These are phyloP conservation scores for Alouatta palliata DNA, from an alignment of 2,113 vertebrate genomes.

Conservation along the genomic window DNA sequence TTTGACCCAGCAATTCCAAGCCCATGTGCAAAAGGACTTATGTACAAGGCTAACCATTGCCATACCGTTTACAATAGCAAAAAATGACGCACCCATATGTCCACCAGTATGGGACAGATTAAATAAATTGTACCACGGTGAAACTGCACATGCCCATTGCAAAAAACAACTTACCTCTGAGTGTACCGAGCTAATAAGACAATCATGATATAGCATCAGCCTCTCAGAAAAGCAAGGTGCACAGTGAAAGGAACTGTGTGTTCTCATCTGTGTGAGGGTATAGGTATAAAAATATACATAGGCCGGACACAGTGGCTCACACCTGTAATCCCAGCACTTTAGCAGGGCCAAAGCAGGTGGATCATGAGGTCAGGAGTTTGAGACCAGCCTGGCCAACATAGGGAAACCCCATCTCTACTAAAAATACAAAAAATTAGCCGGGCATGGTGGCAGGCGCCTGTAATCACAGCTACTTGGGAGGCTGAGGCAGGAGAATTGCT, in stretches of 20 bases:
- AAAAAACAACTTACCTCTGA: background rate
- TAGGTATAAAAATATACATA: background rate
- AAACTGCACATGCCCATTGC: background rate
- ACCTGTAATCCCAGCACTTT: too few relatives aligned
- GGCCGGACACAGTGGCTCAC: too few relatives aligned
- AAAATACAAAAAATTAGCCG: too few relatives aligned
- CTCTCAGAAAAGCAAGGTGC: background rate
- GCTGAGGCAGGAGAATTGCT: too few relatives aligned
- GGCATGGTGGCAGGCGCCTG: too few relatives aligned
- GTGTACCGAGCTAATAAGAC: background rate
- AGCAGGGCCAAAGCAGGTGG: too few relatives aligned
- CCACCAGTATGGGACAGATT: background rate
- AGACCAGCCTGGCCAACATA: too few relatives aligned
- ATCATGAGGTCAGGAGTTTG: too few relatives aligned
- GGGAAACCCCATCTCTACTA: too few relatives aligned
- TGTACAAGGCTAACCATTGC: accelerated
- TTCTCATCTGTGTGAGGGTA: constrained; percentile 42
- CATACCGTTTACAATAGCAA: background rate
- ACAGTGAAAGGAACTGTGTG: background rate
- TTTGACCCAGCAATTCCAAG: background rate
- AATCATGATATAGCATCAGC: background rate
- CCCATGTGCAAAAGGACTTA: background rate
- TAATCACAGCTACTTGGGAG: too few relatives aligned
- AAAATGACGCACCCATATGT: background rate
- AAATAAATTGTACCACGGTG: accelerated